Evolutionary conservation across 2,797 vertebrate genomes (phyloP), one percentile per base, ranked within the genome.

Genomic region (Amazona finschi): DNA sequence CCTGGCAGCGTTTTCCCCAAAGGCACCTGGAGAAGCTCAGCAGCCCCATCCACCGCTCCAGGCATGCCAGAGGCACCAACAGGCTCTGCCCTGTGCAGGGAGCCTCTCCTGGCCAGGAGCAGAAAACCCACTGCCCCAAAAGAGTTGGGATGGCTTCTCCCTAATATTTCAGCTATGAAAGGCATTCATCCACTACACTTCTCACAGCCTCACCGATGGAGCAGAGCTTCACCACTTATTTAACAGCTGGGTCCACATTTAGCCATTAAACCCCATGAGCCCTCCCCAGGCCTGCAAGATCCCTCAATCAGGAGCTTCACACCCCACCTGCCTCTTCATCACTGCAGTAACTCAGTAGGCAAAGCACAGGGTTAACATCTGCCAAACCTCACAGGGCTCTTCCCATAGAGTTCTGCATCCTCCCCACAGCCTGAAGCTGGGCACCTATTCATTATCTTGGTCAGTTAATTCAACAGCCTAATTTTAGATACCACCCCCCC

Each of bases 381-480:
- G 33, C 41, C 47, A 60, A 31, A 53, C 50, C 41, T 65, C 71
- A 19, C 20, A 1, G 2, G 6, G 41, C 44, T 55, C 41, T 73
- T 64, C 18, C n/a, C 41, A 39, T 30, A 74, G 57, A 79, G 39
- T 46, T 52, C 1, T 0, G 12, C 17, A 15, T 39, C 17, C 15
- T 87, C 28, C 78, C 52, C 28, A 46, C 60, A 76, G 44, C 67
- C 71, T 52, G 38, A 71, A 77, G 55, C 38, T 74, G 9, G 19
- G 7, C 28, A 30, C 3, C 5, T 66, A 44, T 62, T 85, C 41
- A 89, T 80, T 89, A 85, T 39, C 58, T 90, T 61, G 49, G 66
- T 72, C 79, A 69, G 49, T 58, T 90, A 90, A 93, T 88, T 93
- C 90, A 36, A 27, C 36, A 36, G n/a, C 43, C 33, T 46, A 76